phyloP scores from a whole-genome alignment of 2,888 invertebrate species.

The Drosophila fulvimacula region DNA sequence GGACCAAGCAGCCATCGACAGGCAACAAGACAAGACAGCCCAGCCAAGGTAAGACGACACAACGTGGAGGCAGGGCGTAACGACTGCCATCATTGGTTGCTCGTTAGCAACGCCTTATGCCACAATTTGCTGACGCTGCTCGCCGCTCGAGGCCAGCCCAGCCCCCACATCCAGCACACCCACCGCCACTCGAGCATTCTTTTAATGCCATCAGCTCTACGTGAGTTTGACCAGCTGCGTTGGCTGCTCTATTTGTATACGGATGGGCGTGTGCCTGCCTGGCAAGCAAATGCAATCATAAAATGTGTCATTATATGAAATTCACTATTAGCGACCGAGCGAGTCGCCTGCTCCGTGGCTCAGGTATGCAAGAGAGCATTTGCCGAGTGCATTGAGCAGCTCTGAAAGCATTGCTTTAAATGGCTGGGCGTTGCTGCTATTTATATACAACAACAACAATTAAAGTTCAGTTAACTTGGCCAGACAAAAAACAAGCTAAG shows the following conservation, averaged over 20 bases:
- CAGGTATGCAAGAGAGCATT: conserved; percentile 54
- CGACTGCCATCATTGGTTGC: conserved; percentile 25
- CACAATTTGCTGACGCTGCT: conserved; percentile 73
- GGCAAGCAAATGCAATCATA: conserved; percentile 74
- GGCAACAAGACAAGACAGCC: conserved; percentile 30
- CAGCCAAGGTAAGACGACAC: conserved; percentile 20
- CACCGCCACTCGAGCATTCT: conserved; percentile 38
- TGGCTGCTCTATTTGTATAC: neutral
- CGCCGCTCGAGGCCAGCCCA: conserved; percentile 1
- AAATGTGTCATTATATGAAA: conserved; percentile 75
- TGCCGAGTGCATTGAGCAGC: conserved; percentile 9
- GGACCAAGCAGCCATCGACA: conserved; percentile 33
- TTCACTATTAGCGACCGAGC: conserved; percentile 35
- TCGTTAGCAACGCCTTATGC: conserved; percentile 60
- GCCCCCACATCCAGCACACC: neutral
- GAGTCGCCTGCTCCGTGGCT: conserved; percentile 14
- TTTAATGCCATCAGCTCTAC: conserved; percentile 52
- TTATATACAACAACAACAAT: conserved; percentile 31
- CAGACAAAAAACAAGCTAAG: conserved; percentile 1
- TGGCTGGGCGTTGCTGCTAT: conserved; percentile 4
- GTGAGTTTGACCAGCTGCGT: conserved; percentile 74
- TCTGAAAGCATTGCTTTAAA: conserved; percentile 19
- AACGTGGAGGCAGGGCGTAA: neutral
- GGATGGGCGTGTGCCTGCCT: neutral
- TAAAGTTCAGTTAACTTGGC: conserved; percentile 55